Conservation (phyloP, 2,113 vertebrate species). For the Papio anubis region DNA sequence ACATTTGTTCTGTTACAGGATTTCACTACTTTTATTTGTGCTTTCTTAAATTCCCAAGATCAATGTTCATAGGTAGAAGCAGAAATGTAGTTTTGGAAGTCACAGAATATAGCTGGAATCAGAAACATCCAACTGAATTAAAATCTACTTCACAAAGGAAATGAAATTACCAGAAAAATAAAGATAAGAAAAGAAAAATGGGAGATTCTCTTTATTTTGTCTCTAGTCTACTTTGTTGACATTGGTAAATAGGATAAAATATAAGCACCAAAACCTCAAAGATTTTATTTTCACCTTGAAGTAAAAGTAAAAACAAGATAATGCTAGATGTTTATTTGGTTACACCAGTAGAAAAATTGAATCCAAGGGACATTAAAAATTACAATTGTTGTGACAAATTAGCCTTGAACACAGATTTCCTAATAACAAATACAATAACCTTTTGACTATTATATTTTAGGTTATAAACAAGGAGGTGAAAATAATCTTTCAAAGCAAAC, state of each 20-base stretch:
- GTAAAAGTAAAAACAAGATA: background rate
- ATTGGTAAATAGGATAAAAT: background rate
- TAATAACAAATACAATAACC: background rate
- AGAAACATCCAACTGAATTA: background rate
- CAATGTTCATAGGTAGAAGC: background rate
- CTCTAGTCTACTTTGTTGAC: background rate
- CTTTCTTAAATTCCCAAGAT: background rate
- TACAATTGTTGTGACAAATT: background rate
- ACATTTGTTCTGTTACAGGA: background rate
- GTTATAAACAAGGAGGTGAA: background rate
- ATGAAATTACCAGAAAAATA: background rate
- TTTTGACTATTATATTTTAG: background rate
- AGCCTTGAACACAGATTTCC: background rate
- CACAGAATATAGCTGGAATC: background rate
- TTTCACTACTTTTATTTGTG: background rate
- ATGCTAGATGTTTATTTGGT: background rate
- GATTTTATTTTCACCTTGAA: background rate
- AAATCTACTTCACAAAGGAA: background rate
- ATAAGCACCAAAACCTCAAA: background rate
- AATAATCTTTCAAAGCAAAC: background rate
- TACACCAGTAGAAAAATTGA: background rate
- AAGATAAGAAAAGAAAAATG: background rate
- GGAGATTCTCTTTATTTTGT: background rate
- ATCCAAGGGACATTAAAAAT: background rate
- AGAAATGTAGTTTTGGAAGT: background rate